Evolutionary conservation across 2,113 vertebrate species (phyloP).

Genomic region (Prolemur simus): DNA sequence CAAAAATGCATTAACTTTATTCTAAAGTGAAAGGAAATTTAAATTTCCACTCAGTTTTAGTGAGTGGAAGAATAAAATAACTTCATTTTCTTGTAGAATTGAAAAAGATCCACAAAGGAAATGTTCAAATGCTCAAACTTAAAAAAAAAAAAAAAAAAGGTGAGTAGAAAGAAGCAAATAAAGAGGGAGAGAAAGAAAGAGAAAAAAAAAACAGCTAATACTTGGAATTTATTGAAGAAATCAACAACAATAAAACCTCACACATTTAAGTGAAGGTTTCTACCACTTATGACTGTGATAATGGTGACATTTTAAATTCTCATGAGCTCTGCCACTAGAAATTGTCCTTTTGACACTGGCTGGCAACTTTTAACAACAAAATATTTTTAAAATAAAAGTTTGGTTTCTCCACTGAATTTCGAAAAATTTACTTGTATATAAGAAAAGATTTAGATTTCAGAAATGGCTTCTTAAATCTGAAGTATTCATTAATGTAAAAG

Average conservation of each 20-base stretch:
- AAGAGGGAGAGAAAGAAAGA: neutral
- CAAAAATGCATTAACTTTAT: constrained; percentile 71
- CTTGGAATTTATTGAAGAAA: constrained; percentile 29
- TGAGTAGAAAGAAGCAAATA: neutral
- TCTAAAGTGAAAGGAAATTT: constrained; percentile 37
- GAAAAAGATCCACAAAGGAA: constrained; percentile 24
- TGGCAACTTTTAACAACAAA: neutral
- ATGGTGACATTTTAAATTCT: neutral
- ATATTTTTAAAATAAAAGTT: neutral
- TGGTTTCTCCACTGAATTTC: neutral
- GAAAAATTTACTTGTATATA: neutral
- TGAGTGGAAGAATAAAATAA: constrained; percentile 38
- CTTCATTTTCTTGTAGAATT: neutral
- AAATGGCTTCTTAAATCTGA: constrained; percentile 8
- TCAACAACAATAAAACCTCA: neutral
- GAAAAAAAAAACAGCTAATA: neutral
- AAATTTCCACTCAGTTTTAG: neutral
- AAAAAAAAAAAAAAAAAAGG: neutral
- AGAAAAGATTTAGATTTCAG: neutral
- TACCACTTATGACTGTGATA: neutral
- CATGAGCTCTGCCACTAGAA: neutral
- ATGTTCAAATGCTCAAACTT: neutral
- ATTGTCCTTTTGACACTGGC: neutral
- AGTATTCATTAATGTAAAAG: neutral
- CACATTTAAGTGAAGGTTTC: neutral